Base-by-base conservation (phyloP, 1,140 invertebrate genomes). In the Bombus superbus region DNA sequence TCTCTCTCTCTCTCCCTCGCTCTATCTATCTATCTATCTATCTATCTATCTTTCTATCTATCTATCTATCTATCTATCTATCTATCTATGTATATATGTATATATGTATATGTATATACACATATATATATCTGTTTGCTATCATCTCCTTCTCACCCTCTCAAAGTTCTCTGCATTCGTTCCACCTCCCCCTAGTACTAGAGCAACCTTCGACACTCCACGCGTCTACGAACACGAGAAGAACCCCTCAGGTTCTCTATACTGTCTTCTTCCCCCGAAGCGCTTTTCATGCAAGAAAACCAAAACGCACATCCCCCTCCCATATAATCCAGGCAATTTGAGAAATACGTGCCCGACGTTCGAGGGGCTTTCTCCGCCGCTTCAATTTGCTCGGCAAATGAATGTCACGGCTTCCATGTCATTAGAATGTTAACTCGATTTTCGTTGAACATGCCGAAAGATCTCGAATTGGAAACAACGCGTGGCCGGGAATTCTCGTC, bases 271-370 rank as follows among this genome's bases (percentile, higher is more conserved):
- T 42, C 47, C 62, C 57, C 28, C 66, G n/a, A 76, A 83, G 38
- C 78, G 81, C 28, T 89, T 89, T 64, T 42, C 72, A 40, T 25
- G n/a, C 38, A 32, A 32, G 80, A 88, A 80, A 77, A 66, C 66
- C 66, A n/a, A 89, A 89, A 73, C 59, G 28, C 59, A 11, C 73
- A 53, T n/a, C 40, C 53, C 28, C 38, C 57, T 6, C 25, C 18
- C 40, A 18, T 42, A n/a, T 42, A 71, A 86, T 81, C 73, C 73
- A 10, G 35, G 66, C 68, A 78, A 82, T 62, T 83, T 76, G 75
- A 76, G 79, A 88, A 88, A 81, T 83, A 86, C 79, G 35, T 28
- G 42, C 28, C 64, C 22, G 53, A 81, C 68, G 81, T 89, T 62
- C 83, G 13, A 47, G 22, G 57, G n/a, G 35, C 11, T 62, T 57